These are phyloP conservation scores for Macropodus opercularis DNA, from an alignment of 2,797 vertebrate species.

Conservation along the genomic window DNA sequence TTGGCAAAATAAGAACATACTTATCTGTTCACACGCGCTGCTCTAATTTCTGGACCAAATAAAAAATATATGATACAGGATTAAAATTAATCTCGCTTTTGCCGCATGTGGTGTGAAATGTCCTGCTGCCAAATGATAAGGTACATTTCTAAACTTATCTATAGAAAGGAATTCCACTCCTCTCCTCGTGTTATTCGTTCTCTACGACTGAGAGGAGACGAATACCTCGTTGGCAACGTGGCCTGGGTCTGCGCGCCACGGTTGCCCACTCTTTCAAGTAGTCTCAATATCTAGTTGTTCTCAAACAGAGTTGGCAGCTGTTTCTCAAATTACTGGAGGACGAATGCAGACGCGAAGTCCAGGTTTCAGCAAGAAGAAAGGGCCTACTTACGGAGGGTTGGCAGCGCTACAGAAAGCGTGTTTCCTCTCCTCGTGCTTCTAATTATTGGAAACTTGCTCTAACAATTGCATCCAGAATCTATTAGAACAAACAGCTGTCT, in stretches of 20 bases:
- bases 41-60: conserved; percentile 23
- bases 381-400: conserved; percentile 64
- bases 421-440: conserved; percentile 70
- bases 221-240: conserved; percentile 66
- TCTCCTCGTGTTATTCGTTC: conserved; percentile 37
- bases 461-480: conserved; percentile 77
- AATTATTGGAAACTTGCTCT: conserved; percentile 76
- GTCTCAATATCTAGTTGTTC: conserved; percentile 69
- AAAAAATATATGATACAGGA: conserved; percentile 12
- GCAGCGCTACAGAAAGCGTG: conserved; percentile 67
- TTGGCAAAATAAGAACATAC: conserved; percentile 16
- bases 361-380: conserved; percentile 66
- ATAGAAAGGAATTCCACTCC: background rate
- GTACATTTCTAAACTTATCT: conserved; percentile 25
- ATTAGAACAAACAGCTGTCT: conserved; percentile 80
- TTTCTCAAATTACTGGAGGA: conserved; percentile 70
- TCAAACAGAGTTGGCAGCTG: conserved; percentile 72
- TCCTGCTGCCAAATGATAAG: conserved; percentile 28
- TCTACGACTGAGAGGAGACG: conserved; percentile 30
- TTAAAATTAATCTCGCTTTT: conserved; percentile 38
- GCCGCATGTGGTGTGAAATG: conserved; percentile 4
- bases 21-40: conserved; percentile 4
- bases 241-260: conserved; percentile 41
- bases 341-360: conserved; percentile 47
- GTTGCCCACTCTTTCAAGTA: conserved; percentile 68